These are phyloP conservation scores for Caenorhabditis panamensis DNA, from an alignment of 2,888 invertebrate species.

Conservation along the genomic window DNA sequence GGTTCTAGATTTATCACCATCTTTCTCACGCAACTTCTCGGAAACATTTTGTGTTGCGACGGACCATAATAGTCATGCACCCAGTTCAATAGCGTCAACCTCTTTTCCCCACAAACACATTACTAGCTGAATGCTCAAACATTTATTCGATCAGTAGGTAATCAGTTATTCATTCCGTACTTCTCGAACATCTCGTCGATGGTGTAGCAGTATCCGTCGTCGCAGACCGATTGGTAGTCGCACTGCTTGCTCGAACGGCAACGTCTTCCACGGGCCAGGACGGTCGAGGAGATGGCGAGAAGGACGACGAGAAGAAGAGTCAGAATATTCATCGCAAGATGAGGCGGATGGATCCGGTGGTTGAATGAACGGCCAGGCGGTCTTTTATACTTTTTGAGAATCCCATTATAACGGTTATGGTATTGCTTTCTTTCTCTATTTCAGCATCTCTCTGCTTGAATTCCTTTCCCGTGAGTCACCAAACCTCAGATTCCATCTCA, in stretches of 20 bases:
- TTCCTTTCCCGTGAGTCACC: not conserved
- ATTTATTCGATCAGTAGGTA: not conserved
- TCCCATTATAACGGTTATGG: not conserved
- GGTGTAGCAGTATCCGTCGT: slow-evolving; percentile 45
- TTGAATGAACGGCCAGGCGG: not conserved
- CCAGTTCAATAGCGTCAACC: too few species aligned
- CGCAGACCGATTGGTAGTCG: slow-evolving; percentile 31
- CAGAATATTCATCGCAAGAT: slow-evolving; percentile 33
- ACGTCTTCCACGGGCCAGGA: slow-evolving; percentile 10
- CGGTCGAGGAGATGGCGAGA: slow-evolving; percentile 18
- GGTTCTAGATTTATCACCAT: too few species aligned
- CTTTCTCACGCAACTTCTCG: too few species aligned
- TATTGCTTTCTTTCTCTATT: too few species aligned
- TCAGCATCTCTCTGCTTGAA: not conserved
- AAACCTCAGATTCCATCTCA: not conserved
- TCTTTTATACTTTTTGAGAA: not conserved
- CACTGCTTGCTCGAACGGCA: slow-evolving; percentile 39
- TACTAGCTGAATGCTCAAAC: slow-evolving; percentile 1
- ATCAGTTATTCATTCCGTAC: slow-evolving; percentile 19
- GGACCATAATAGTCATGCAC: too few species aligned
- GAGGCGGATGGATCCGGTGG: not conserved
- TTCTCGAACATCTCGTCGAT: slow-evolving; percentile 52
- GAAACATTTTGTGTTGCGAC: too few species aligned
- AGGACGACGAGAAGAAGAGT: slow-evolving; percentile 31
- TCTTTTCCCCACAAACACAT: too few species aligned